Base-by-base conservation (phyloP, 2,888 invertebrate species). In the Xestia ashworthii region DNA sequence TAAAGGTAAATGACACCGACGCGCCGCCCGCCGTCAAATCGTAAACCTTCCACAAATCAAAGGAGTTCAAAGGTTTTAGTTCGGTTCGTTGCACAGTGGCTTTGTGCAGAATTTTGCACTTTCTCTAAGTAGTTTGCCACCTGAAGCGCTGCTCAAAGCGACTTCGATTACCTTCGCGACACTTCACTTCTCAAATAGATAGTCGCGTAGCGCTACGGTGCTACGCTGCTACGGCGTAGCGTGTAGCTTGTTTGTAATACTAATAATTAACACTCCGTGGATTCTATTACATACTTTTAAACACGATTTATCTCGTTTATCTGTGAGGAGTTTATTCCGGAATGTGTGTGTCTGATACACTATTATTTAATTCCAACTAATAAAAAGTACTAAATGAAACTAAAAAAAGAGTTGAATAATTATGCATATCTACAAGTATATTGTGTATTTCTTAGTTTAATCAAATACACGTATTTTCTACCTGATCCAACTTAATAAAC, bases 191-290 rank as follows among this genome's bases (percentile, higher is more conserved):
- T 76, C 74, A 81, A 81, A 81, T 85, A 72, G 32, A 72, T 65
- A 74, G 41, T 72, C 38, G 58, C 77, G 77, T 80, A 65, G 80
- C 69, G 83, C 81, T 85, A 85, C 80, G 64, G 11, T n/a, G 71
- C 83, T 81, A 79, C 81, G 58, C 0, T 25, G 74, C 88, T 87
- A 86, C 86, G 78, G 32, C 83, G 79, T 81, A 85, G 82, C 76
- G 3, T 32, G 78, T 76, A 70, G 67, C 72, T 62, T 25, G 32
- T 74, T 70, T 58, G 48, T 73, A 60, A 19, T 41, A n/a, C 2
- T 58, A 32, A n/a, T 3, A 66, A 32, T 25, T 19, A 38, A 32
- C 8, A 22, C 73, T 73, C 14, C 12, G 3, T 14, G 5, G 5
- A 48, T 55, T 50, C 44, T 41, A 44, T 5, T 5, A 16, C 32